These are phyloP conservation scores for Corythornis madagascariensis DNA, from an alignment of 2,113 vertebrate species.

Conservation along the genomic window DNA sequence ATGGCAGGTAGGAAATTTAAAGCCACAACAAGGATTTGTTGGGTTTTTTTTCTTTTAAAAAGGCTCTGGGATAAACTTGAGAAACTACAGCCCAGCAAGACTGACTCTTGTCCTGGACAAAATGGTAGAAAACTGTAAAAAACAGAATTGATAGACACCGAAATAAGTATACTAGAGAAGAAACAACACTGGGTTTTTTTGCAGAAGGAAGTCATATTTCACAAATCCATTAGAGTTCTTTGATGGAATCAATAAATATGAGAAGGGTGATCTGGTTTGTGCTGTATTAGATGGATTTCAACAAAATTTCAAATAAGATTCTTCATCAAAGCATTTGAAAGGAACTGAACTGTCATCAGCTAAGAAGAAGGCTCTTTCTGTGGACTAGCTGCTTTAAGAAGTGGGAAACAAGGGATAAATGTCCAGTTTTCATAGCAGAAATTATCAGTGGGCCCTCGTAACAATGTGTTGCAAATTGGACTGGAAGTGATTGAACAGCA, in stretches of 20 bases:
- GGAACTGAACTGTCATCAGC: background rate
- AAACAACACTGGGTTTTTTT: background rate
- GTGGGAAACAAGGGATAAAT: background rate
- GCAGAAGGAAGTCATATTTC: slow-evolving; percentile 22
- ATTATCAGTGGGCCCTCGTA: background rate
- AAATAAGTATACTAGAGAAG: background rate
- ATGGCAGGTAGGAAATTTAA: background rate
- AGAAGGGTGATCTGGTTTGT: slow-evolving; percentile 24
- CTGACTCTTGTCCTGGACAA: background rate
- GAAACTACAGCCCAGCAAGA: background rate
- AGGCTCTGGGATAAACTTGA: background rate
- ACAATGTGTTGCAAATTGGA: background rate
- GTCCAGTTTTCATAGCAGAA: background rate
- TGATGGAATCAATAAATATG: slow-evolving; percentile 37
- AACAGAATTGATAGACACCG: background rate
- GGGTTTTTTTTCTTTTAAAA: background rate
- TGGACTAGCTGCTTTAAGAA: background rate
- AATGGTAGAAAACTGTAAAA: background rate
- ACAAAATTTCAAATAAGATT: background rate
- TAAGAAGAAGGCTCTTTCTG: background rate
- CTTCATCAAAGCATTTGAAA: background rate
- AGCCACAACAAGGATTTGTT: background rate
- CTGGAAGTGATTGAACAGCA: background rate
- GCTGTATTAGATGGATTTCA: slow-evolving; percentile 15
- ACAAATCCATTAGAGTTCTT: slow-evolving; percentile 33